Conservation (phyloP, 2,113 vertebrate species). For the Eclectus roratus region DNA sequence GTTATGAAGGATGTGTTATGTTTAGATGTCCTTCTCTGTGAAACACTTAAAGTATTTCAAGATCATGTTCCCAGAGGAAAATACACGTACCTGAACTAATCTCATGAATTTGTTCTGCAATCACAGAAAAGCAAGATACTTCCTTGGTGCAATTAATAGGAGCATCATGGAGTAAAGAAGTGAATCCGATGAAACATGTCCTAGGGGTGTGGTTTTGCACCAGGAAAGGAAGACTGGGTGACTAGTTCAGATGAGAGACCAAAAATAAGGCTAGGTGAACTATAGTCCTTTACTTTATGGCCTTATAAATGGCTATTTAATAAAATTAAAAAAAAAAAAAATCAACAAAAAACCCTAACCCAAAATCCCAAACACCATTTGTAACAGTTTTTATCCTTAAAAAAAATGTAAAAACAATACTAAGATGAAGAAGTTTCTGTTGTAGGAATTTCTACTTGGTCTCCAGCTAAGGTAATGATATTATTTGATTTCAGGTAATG, state of each 20-base stretch:
- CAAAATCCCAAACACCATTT: neutral
- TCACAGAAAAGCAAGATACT: neutral
- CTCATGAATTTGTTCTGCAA: neutral
- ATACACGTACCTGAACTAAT: neutral
- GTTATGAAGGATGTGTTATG: neutral
- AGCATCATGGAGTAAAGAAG: neutral
- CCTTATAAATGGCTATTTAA: neutral
- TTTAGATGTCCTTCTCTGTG: neutral
- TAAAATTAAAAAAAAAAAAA: neutral
- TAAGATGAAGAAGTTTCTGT: neutral
- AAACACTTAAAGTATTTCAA: neutral
- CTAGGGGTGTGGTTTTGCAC: neutral
- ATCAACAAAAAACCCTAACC: rapidly evolving
- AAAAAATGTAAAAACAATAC: neutral
- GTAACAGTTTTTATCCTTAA: neutral
- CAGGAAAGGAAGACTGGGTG: neutral
- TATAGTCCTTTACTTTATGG: neutral
- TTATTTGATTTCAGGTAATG: neutral
- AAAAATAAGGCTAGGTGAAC: neutral
- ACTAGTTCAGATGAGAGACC: neutral
- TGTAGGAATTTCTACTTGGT: neutral
- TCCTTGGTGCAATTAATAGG: neutral
- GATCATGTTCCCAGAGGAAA: neutral
- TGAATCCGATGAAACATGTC: neutral
- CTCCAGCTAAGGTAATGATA: neutral